These are phyloP conservation scores for Eledona agricola DNA, from an alignment of 2,888 invertebrate genomes.

Conservation along the genomic window DNA sequence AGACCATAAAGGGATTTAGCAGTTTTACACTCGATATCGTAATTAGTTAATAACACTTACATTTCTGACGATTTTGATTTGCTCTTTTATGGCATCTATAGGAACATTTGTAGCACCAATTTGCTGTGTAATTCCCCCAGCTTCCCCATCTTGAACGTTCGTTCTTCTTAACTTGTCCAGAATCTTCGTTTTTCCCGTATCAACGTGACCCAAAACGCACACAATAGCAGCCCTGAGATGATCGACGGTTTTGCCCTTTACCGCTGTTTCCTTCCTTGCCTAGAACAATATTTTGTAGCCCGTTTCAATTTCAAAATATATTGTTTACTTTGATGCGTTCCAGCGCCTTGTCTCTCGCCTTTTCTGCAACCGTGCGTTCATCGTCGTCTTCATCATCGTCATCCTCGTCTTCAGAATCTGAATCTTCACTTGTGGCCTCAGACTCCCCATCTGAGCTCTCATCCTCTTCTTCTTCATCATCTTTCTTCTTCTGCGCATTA, in stretches of 20 bases:
- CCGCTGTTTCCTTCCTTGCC: constrained; percentile 74
- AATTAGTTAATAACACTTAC: constrained; percentile 72
- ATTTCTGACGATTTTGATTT: constrained; percentile 92
- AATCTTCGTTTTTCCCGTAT: constrained; percentile 99
- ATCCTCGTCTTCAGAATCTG: constrained; percentile 64
- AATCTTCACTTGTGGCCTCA: constrained; percentile 52
- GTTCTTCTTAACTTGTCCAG: constrained; percentile 92
- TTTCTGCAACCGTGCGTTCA: constrained; percentile 78
- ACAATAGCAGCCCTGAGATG: constrained; percentile 94
- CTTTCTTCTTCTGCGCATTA: constrained; percentile 1
- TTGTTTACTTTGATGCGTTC: constrained; percentile 80
- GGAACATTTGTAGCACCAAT: constrained; percentile 99
- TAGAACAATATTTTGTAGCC: constrained; percentile 47
- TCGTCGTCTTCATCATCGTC: constrained; percentile 72
- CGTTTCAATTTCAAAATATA: no score
- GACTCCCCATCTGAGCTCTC: constrained; percentile 50
- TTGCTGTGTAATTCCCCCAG: constrained; percentile 99
- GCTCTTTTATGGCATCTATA: constrained; percentile 92
- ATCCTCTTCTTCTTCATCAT: constrained; percentile 43
- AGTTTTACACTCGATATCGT: no score
- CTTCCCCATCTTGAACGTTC: constrained; percentile 94
- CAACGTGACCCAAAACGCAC: constrained; percentile 98
- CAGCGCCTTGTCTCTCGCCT: constrained; percentile 75
- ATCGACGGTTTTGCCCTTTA: constrained; percentile 72
- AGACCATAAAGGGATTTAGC: no score